These are phyloP conservation scores for Thera obeliscata DNA, from an alignment of 2,888 invertebrate species.

Conservation along the genomic window DNA sequence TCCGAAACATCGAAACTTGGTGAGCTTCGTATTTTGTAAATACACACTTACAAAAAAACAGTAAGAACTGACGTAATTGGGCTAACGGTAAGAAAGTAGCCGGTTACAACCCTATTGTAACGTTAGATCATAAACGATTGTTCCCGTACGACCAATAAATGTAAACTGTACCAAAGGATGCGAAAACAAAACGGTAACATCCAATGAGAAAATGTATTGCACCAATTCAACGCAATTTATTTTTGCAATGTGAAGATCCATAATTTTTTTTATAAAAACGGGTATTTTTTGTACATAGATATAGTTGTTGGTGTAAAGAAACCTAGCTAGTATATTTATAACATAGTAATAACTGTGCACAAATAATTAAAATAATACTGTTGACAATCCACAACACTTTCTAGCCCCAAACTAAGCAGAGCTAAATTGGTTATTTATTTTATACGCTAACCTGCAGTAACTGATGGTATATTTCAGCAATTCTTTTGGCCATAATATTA, in stretches of 20 bases:
- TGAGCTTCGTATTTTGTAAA: background rate
- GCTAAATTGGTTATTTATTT: too few species aligned
- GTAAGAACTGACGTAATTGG: background rate
- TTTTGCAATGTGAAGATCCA: background rate
- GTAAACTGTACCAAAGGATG: background rate
- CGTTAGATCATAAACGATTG: background rate
- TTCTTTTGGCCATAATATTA: too few species aligned
- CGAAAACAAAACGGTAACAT: background rate
- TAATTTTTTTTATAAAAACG: background rate
- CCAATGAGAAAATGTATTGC: background rate
- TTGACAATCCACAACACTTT: too few species aligned
- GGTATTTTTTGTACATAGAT: too few species aligned
- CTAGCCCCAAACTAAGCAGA: too few species aligned
- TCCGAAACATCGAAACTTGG: too few species aligned
- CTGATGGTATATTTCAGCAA: too few species aligned
- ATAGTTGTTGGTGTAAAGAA: too few species aligned
- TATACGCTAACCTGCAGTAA: too few species aligned
- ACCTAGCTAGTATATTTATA: too few species aligned
- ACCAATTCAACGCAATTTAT: background rate
- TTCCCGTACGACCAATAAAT: background rate
- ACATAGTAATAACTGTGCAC: too few species aligned
- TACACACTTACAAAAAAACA: background rate
- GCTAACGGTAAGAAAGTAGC: background rate
- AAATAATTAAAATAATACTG: too few species aligned
- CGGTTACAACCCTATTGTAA: background rate